Percentiles rank a stretch among this genome's conserved stretches.
Conservation (phyloP, 1,140 invertebrate genomes). For the Brevipalpus yothersi region DNA sequence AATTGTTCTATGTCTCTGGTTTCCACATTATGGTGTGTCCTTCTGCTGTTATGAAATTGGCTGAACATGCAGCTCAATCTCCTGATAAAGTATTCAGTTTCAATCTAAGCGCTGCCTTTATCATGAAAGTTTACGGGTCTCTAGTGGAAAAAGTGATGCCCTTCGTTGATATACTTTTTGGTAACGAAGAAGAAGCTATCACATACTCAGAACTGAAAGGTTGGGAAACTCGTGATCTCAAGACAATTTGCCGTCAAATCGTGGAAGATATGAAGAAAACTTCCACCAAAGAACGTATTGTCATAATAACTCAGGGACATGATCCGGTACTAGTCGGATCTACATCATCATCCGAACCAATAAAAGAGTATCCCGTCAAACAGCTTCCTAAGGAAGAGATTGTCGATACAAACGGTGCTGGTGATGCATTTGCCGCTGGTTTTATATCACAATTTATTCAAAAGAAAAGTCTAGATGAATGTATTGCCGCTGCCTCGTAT, state of each 20-base stretch:
- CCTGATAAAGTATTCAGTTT: slow-evolving; percentile 5
- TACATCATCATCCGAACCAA: slow-evolving; percentile 15
- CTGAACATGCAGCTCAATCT: slow-evolving; percentile 1
- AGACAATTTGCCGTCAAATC: slow-evolving; percentile 52
- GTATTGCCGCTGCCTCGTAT: slow-evolving; percentile 67
- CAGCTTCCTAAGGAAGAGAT: slow-evolving; percentile 28
- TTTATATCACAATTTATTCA: slow-evolving; percentile 55
- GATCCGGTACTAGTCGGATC: slow-evolving; percentile 49
- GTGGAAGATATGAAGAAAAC: slow-evolving; percentile 16
- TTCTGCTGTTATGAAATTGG: slow-evolving; percentile 1
- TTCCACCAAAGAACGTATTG: slow-evolving; percentile 32
- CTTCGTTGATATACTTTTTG: slow-evolving; percentile 86
- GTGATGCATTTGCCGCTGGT: slow-evolving; percentile 92
- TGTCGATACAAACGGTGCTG: slow-evolving; percentile 93
- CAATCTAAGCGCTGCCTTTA: slow-evolving; percentile 68
- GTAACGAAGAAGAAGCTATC: slow-evolving; percentile 51
- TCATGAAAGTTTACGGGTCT: slow-evolving; percentile 66
- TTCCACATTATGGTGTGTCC: slow-evolving; percentile 5
- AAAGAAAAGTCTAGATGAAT: slow-evolving; percentile 41
- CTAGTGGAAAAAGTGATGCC: slow-evolving; percentile 54
- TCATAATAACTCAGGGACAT: slow-evolving; percentile 76
- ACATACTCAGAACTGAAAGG: slow-evolving; percentile 9
- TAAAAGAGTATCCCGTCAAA: not conserved
- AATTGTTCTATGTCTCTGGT: slow-evolving; percentile 7
- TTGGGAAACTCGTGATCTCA: slow-evolving; percentile 5